phyloP scores from a whole-genome alignment of 2,113 vertebrate genomes.

The Synchiropus splendidus region DNA sequence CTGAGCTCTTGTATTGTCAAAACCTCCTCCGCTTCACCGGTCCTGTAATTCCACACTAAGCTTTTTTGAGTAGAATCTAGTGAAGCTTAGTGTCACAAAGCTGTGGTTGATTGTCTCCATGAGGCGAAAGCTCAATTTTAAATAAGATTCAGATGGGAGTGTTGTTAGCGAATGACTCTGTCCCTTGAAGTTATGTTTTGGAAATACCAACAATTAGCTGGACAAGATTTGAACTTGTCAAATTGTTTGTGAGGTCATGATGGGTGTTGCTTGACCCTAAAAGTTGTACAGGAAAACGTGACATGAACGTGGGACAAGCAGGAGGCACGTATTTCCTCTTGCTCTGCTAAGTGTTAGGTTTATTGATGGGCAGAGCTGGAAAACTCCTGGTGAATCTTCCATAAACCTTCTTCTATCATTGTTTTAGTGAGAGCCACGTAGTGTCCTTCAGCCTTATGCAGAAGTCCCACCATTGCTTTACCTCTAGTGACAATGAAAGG shows the following conservation, averaged over 20 bases:
- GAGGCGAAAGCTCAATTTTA: conserved; percentile 12
- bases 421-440: too few relatives aligned
- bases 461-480: too few relatives aligned
- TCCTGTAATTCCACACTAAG: conserved; percentile 36
- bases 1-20: conserved; percentile 30
- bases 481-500: too few relatives aligned
- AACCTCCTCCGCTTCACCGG: conserved; percentile 31
- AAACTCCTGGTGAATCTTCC: too few relatives aligned
- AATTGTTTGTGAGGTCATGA: conserved; percentile 20
- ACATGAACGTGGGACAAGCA: too few relatives aligned
- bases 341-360: too few relatives aligned
- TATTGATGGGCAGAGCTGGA: too few relatives aligned
- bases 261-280: conserved; percentile 2
- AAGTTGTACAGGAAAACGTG: too few relatives aligned
- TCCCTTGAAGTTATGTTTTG: conserved; percentile 12
- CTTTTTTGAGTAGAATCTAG: conserved; percentile 38
- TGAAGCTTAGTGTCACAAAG: conserved; percentile 25
- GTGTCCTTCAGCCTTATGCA: too few relatives aligned
- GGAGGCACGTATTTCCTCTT: too few relatives aligned
- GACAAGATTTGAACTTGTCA: conserved; percentile 14
- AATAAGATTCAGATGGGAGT: conserved; percentile 47
- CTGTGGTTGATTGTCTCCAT: conserved; percentile 47
- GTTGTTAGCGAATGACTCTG: conserved; percentile 23
- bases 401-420: too few relatives aligned
- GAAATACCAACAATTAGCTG: conserved; percentile 10